Percentiles rank a stretch among this genome's conserved stretches.
Conservation (phyloP, 2,113 vertebrate species). For the Passer domesticus region DNA sequence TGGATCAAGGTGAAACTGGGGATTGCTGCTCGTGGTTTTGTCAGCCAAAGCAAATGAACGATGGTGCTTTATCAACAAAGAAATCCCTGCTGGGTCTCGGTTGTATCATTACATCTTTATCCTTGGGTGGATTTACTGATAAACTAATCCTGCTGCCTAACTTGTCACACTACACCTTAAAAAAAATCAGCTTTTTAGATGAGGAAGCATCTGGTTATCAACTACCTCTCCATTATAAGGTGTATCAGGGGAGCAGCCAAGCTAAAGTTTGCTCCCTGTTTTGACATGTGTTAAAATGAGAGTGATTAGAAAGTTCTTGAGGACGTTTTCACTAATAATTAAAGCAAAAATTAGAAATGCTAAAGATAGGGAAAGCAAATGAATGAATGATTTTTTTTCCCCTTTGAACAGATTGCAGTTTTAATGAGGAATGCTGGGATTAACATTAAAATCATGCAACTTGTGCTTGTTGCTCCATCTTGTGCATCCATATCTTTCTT, state of each 20-base stretch:
- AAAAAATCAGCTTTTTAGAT: not conserved
- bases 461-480: not conserved
- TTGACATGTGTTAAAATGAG: not conserved
- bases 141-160: conserved; percentile 22
- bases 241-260: not conserved
- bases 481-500: not conserved
- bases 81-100: not conserved
- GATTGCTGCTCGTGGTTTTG: not conserved
- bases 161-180: not conserved
- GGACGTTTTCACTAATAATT: not conserved
- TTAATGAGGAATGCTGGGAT: not conserved
- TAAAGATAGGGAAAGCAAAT: not conserved
- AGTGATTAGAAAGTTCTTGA: not conserved
- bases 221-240: conserved; percentile 17
- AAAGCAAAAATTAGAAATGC: not conserved
- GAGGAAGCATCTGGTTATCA: conserved; percentile 18
- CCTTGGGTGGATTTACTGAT: conserved; percentile 1
- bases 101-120: not conserved
- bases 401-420: conserved; percentile 24
- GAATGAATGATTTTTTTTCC: not conserved
- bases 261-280: not conserved
- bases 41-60: not conserved
- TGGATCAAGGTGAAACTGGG: not conserved
- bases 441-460: not conserved
- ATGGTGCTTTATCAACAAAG: not conserved